phyloP scores from a whole-genome alignment of 35 echinoderm and acorn worm species.

The Hemicentrotus pulcherrimus region DNA sequence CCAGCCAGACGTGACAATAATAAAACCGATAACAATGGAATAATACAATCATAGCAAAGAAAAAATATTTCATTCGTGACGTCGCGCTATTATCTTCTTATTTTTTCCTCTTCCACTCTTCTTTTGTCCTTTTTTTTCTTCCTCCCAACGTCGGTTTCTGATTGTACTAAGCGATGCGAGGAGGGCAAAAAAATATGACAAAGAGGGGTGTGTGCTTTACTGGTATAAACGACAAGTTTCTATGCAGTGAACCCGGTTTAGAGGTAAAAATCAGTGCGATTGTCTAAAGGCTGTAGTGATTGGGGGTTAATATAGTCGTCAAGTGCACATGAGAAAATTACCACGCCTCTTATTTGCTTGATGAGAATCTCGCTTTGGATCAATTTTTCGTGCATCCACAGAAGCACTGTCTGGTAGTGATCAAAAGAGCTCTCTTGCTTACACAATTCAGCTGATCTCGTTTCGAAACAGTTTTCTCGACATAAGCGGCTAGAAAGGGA shows the following conservation, averaged over 20 bases:
- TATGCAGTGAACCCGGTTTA: neutral
- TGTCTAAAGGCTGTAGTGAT: neutral
- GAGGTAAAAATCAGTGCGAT: neutral
- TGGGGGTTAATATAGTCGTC: neutral
- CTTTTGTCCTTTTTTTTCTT: neutral
- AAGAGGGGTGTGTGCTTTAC: neutral
- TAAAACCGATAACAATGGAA: neutral
- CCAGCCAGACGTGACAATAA: neutral
- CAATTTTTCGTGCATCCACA: too few relatives aligned
- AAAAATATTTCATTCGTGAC: conserved; percentile 5
- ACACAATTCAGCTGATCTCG: neutral
- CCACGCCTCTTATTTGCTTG: neutral
- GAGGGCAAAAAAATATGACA: neutral
- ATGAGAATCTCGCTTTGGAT: neutral
- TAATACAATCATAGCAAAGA: neutral
- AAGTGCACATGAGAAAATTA: neutral
- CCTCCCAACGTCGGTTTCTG: neutral
- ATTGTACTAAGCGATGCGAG: neutral
- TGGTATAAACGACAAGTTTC: neutral
- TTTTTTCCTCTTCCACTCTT: neutral
- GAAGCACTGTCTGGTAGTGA: neutral
- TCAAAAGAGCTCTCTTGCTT: neutral
- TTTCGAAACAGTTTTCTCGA: neutral
- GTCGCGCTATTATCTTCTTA: neutral
- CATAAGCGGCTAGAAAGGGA: neutral